Conservation (phyloP, 1,140 invertebrate species). For the Musca domestica region DNA sequence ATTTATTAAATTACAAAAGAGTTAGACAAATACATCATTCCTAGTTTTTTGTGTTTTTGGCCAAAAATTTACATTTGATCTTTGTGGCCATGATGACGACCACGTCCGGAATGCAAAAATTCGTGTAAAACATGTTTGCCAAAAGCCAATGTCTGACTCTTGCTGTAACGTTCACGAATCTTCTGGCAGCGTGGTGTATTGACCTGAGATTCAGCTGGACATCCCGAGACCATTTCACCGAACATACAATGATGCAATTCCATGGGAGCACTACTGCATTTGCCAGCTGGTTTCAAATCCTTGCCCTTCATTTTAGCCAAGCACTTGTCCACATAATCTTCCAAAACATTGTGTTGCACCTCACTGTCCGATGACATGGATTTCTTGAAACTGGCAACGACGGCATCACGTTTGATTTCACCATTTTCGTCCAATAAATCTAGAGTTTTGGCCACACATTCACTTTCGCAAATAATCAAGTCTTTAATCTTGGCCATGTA, state of each 20-base stretch:
- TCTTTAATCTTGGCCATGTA: slow-evolving; percentile 25
- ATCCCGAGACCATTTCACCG: slow-evolving; percentile 25
- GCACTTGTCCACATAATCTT: slow-evolving; percentile 26
- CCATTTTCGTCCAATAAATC: slow-evolving; percentile 24
- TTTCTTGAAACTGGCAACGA: slow-evolving; percentile 1
- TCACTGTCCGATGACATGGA: slow-evolving; percentile 4
- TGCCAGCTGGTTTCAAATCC: background rate
- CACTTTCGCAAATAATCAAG: slow-evolving; percentile 24
- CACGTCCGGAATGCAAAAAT: slow-evolving; percentile 7
- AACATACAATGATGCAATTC: slow-evolving; percentile 27
- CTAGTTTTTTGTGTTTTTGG: too few species aligned
- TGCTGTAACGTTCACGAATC: slow-evolving; percentile 19
- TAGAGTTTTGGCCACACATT: slow-evolving; percentile 23
- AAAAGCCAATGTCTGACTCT: slow-evolving; percentile 19
- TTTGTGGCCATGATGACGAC: background rate
- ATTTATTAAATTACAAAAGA: background rate
- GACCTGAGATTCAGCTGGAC: slow-evolving; percentile 26
- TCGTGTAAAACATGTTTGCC: slow-evolving; percentile 24
- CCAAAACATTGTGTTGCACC: slow-evolving; percentile 9
- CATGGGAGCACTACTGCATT: slow-evolving; percentile 24
- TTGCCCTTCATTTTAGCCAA: slow-evolving; percentile 5
- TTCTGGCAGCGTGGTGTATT: slow-evolving; percentile 24
- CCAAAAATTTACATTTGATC: background rate
- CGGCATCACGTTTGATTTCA: slow-evolving; percentile 23
- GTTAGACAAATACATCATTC: background rate